Percentiles rank a stretch among this genome's conserved stretches.
Evolutionary conservation across 1,140 invertebrate genomes (phyloP).

Genomic region (Metopolophium dirhodum): DNA sequence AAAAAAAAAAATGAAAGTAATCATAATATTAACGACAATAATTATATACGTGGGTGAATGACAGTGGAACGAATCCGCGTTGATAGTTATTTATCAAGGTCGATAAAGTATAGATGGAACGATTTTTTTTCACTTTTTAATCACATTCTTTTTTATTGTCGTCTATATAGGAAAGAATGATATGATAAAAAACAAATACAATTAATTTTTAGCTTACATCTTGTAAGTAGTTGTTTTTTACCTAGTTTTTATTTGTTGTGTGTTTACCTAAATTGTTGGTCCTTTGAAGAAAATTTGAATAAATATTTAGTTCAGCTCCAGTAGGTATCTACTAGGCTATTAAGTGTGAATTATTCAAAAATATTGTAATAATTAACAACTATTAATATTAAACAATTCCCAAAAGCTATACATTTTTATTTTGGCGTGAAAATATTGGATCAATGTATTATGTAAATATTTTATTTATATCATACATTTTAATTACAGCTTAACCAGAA

Average conservation of each 20-base stretch:
- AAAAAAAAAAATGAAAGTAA: conserved; percentile 31
- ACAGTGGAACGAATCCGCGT: conserved; percentile 39
- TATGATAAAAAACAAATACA: conserved; percentile 8
- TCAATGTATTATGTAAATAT: not conserved
- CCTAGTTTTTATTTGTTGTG: not conserved
- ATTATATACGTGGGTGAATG: conserved; percentile 49
- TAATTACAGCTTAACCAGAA: not conserved
- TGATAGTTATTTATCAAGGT: conserved; percentile 45
- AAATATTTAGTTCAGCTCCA: not conserved
- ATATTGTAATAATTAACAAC: not conserved
- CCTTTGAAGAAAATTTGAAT: not conserved
- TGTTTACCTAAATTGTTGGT: not conserved
- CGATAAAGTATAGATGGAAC: not conserved
- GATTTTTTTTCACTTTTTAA: conserved; percentile 43
- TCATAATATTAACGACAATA: conserved; percentile 46
- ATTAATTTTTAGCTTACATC: not conserved
- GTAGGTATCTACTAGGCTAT: not conserved
- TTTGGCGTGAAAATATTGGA: not conserved
- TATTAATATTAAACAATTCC: not conserved
- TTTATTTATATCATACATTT: not conserved
- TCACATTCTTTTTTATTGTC: conserved; percentile 35
- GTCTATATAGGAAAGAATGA: not conserved
- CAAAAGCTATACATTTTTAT: not conserved
- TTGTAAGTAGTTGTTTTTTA: not conserved
- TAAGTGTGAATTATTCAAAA: not conserved